Evolutionary conservation across 2,888 invertebrate species (phyloP).

Genomic region (Megamerina dolium): DNA sequence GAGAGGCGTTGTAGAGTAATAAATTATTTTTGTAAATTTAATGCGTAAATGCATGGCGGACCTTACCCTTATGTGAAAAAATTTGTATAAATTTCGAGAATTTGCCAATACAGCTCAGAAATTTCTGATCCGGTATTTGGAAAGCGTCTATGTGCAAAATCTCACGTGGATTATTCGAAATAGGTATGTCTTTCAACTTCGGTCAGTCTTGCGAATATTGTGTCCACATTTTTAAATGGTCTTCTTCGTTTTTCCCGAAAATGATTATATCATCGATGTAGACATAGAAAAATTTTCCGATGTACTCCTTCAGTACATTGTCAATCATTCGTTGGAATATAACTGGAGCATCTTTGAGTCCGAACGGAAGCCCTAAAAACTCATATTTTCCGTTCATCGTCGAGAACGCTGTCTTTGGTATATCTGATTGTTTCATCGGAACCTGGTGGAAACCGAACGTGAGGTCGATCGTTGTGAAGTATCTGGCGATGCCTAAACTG

Average conservation of each 20-base stretch:
- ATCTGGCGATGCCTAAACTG: slow-evolving; percentile 20
- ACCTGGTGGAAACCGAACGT: slow-evolving; percentile 26
- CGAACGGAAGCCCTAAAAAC: too few relatives aligned
- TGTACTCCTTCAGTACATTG: slow-evolving; percentile 18
- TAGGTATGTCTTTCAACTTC: too few relatives aligned
- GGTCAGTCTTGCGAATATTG: slow-evolving; percentile 4
- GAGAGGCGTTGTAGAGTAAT: not conserved
- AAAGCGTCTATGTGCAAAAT: too few relatives aligned
- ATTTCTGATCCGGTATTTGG: too few relatives aligned
- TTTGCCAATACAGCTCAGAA: too few relatives aligned
- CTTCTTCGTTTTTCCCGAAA: slow-evolving; percentile 12
- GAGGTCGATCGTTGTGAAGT: slow-evolving; percentile 21
- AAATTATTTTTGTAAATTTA: not conserved
- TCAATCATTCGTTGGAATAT: slow-evolving; percentile 23
- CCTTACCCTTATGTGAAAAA: too few relatives aligned
- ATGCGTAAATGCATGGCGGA: not conserved
- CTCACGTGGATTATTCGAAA: too few relatives aligned
- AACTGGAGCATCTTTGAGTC: slow-evolving; percentile 10
- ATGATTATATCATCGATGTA: slow-evolving; percentile 19
- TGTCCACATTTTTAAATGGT: slow-evolving; percentile 6
- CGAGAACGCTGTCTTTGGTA: slow-evolving; percentile 21
- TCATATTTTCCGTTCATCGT: slow-evolving; percentile 18
- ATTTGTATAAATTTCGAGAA: too few relatives aligned
- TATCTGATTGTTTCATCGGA: slow-evolving; percentile 17
- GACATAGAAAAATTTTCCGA: slow-evolving; percentile 14